Conservation (phyloP, 1,140 invertebrate genomes). For the silkworm (Bombyx mori) region DNA sequence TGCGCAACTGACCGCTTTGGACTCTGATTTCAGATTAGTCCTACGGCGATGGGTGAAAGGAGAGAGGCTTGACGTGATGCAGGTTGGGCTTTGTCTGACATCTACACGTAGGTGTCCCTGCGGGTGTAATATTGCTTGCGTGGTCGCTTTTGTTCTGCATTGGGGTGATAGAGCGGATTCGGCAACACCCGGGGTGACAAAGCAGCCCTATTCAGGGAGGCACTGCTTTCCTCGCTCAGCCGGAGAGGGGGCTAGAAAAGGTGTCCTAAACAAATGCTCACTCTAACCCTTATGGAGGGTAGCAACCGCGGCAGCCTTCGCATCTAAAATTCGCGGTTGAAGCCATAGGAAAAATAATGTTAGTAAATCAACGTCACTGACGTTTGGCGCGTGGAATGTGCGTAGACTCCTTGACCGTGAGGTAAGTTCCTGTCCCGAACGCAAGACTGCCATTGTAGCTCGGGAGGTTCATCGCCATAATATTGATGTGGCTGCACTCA, state of each 20-base stretch:
- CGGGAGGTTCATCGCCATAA: slow-evolving; percentile 20
- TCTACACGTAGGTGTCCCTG: not conserved
- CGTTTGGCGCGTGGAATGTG: slow-evolving; percentile 25
- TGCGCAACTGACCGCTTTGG: too few species aligned
- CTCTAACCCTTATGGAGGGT: slow-evolving; percentile 7
- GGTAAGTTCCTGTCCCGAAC: slow-evolving; percentile 20
- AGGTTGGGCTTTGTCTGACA: not conserved
- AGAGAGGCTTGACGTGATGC: not conserved
- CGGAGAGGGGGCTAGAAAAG: slow-evolving; percentile 27
- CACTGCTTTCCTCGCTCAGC: slow-evolving; percentile 22
- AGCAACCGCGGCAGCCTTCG: slow-evolving; percentile 17
- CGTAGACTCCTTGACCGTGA: slow-evolving; percentile 24
- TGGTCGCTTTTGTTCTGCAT: not conserved
- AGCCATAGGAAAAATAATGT: slow-evolving; percentile 5
- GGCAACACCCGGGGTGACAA: not conserved
- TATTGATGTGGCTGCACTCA: not conserved
- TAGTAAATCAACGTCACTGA: slow-evolving; percentile 10
- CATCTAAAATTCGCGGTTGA: slow-evolving; percentile 16
- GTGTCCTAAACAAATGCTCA: slow-evolving; percentile 21
- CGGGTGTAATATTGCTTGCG: not conserved
- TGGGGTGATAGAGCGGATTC: not conserved
- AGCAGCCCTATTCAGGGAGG: slow-evolving; percentile 1
- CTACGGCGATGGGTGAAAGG: not conserved
- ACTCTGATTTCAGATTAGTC: not conserved
- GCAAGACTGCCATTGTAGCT: slow-evolving; percentile 26